Conservation (phyloP, 92 coral and sea anemone genomes). For the Phenganax marumi region DNA sequence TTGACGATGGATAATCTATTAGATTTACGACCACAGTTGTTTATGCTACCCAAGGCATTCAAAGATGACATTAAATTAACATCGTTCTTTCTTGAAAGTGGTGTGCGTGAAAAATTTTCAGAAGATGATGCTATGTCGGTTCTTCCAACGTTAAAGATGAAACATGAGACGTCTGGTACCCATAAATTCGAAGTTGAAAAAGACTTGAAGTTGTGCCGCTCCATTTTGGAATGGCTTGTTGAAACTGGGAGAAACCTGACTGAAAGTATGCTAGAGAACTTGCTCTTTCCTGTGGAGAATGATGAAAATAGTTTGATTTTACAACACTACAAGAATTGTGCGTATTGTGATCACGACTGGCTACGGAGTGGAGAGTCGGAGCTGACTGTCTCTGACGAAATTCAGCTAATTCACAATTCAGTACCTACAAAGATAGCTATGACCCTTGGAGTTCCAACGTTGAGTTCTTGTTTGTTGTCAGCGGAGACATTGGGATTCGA, state of each 20-base stretch:
- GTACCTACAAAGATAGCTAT: slow-evolving; percentile 71
- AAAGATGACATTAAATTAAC: slow-evolving; percentile 3
- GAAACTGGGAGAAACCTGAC: slow-evolving; percentile 63
- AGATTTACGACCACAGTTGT: slow-evolving; percentile 70
- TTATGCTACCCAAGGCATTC: slow-evolving; percentile 68
- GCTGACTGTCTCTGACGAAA: slow-evolving; percentile 41
- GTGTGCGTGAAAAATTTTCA: slow-evolving; percentile 65
- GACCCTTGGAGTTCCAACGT: slow-evolving; percentile 76
- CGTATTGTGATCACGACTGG: slow-evolving; percentile 80
- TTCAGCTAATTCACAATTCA: slow-evolving; percentile 70
- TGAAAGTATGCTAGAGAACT: slow-evolving; percentile 61
- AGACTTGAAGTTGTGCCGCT: slow-evolving; percentile 72
- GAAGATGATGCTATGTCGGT: slow-evolving; percentile 65
- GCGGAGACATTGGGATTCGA: slow-evolving; percentile 80
- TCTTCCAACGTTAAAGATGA: slow-evolving; percentile 63
- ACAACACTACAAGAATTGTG: slow-evolving; percentile 63
- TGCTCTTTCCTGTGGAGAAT: slow-evolving; percentile 73
- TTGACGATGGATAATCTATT: slow-evolving; percentile 49
- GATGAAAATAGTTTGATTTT: slow-evolving; percentile 61
- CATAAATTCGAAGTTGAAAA: slow-evolving; percentile 55
- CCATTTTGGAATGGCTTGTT: slow-evolving; percentile 65
- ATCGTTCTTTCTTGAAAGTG: slow-evolving; percentile 52
- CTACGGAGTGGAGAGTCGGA: slow-evolving; percentile 58
- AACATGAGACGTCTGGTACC: slow-evolving; percentile 44
- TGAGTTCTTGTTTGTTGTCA: slow-evolving; percentile 71